Base-by-base conservation (phyloP, 2,113 vertebrate species). In the Pygoscelis antarcticus region DNA sequence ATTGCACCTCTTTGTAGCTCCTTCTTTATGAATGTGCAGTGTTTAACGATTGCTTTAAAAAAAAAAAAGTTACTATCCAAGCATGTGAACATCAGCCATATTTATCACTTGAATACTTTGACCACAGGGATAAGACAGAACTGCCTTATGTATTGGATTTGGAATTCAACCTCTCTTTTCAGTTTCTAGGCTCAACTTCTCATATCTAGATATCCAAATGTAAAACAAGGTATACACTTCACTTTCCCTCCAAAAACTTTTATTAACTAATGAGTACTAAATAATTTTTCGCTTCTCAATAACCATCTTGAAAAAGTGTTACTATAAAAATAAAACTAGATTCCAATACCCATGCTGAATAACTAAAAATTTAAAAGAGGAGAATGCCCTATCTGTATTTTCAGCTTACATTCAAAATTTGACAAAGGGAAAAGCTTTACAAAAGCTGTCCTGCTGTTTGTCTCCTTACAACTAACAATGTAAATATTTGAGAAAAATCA, bases 11-110 rank as follows among this genome's bases (percentile, higher is more conserved):
- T 77, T 82, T 87, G 30, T 83, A 88, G 36, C 26, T 92, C 27
- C 19, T 54, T 87, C 57, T 87, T 87, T 87, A 93, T 87, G 42
- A 60, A 83, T 62, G 51, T 80, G 36, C 32, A 47, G 27, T 80
- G 34, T 80, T 92, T 96, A 97, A 97, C 81, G 38, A 92, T 44
- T 96, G 65, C 72, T 93, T 95, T 93, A 91, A 90, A 89, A 68
- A 89, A 91, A 40, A 29, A 51, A 86, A 78, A 44, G 47, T 91
- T 92, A 90, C 75, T 87, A 80, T 54, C 83, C 58, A 65, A 68
- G 57, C 62, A 84, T 75, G 38, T 70, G 55, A 72, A 92, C 93
- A 80, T 92, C 75, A 92, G 42, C 32, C n/a, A 42, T 69, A 78
- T 77, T 78, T 78, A 83, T 90, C 57, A 77, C 76, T 65, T 49